Evolutionary conservation across 2,113 vertebrate species (phyloP).

Genomic region (Anhinga anhinga): DNA sequence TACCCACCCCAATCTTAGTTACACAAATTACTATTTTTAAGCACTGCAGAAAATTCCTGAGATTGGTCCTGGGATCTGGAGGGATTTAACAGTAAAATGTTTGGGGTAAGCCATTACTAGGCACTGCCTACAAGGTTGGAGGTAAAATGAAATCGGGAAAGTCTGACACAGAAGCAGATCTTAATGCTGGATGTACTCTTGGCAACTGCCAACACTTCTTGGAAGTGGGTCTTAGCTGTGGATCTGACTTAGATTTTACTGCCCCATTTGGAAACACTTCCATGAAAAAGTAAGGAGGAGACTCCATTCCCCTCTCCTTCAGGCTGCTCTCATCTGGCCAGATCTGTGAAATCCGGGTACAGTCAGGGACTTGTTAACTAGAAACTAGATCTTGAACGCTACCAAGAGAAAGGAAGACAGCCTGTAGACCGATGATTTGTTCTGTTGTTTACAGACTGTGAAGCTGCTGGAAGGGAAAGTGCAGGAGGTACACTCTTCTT

Average conservation of each 20-base stretch:
- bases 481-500: not conserved
- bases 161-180: not conserved
- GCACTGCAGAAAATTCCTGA: not conserved
- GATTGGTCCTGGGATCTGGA: not conserved
- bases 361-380: not conserved
- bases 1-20: not conserved
- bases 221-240: not conserved
- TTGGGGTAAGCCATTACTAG: not conserved
- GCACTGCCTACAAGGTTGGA: not conserved
- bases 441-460: not conserved
- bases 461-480: not conserved
- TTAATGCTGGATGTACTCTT: not conserved
- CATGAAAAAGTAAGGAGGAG: not conserved
- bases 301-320: not conserved
- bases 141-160: not conserved
- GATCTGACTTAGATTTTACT: not conserved
- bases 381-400: not conserved
- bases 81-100: not conserved
- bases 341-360: not conserved
- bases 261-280: not conserved
- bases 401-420: not conserved
- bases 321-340: not conserved
- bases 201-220: not conserved
- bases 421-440: not conserved
- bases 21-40: not conserved